Conservation (phyloP, 2,113 vertebrate genomes). For the Eurystomus gularis region DNA sequence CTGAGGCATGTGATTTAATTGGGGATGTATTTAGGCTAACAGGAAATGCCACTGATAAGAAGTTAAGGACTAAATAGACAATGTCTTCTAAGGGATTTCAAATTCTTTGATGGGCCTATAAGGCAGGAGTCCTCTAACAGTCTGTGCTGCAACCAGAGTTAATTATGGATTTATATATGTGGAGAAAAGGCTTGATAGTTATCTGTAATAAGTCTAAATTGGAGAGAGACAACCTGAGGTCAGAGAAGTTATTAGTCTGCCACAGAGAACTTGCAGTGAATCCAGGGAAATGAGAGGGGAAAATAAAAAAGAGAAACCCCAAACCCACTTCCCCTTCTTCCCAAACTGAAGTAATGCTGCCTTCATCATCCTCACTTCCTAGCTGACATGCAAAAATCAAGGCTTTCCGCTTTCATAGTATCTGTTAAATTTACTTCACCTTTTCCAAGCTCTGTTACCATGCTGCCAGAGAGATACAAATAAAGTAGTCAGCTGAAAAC, state of each 20-base stretch:
- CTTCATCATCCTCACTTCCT: not conserved
- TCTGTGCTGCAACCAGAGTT: slow-evolving; percentile 1
- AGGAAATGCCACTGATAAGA: slow-evolving; percentile 62
- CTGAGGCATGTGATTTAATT: slow-evolving; percentile 43
- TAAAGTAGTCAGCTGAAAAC: not conserved
- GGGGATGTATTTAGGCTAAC: slow-evolving; percentile 21
- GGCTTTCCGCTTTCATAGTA: not conserved
- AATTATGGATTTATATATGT: slow-evolving; percentile 20
- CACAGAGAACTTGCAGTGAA: not conserved
- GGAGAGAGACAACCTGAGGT: slow-evolving; percentile 25
- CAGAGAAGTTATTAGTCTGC: slow-evolving; percentile 33
- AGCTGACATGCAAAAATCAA: not conserved
- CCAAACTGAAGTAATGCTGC: not conserved
- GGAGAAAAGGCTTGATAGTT: slow-evolving; percentile 25
- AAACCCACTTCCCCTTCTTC: not conserved
- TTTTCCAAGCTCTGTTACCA: not conserved
- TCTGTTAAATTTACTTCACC: not conserved
- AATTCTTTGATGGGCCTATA: slow-evolving; percentile 9
- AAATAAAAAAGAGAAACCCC: not conserved
- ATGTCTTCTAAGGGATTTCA: slow-evolving; percentile 19
- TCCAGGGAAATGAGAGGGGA: not conserved
- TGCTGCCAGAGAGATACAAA: not conserved
- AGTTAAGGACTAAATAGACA: slow-evolving; percentile 47
- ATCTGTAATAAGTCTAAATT: slow-evolving; percentile 32
- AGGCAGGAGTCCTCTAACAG: slow-evolving; percentile 6